Base-by-base conservation (phyloP, 2,797 vertebrate genomes). In the Epinephelus malabaricus region DNA sequence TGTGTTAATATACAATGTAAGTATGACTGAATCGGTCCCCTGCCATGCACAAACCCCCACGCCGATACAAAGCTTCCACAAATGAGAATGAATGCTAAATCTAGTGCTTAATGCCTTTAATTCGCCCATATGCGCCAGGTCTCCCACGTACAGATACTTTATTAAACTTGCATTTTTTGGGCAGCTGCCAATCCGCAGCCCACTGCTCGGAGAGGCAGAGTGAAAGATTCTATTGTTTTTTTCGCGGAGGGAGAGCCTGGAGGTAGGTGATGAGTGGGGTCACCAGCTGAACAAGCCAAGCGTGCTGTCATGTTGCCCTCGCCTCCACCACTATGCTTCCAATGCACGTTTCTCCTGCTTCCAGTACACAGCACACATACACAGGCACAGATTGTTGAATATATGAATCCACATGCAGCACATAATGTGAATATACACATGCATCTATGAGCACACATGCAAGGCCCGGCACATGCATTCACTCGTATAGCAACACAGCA, bases 221-320 rank as follows among this genome's bases (percentile, higher is more conserved):
- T 79, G 73, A 93, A 86, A 86, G 54, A 82, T 84, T 69, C 75
- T 81, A 86, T 94, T 94, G 86, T 90, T 88, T 88, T 88, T 43
- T 84, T 76, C 18, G 67, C 86, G 66, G 45, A 91, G 85, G 75
- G 65, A 88, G 76, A 78, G 83, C 82, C 88, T 78, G 85, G 85
- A 92, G 88, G 83, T 73, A 77, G 80, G 85, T 89, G 89, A 88
- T 86, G 91, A 84, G 86, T 62, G 56, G 84, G 90, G 88, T 91
- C 91, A 91, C 82, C 70, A 66, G 79, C 80, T 80, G 86, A 94
- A 88, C 89, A 90, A 92, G 91, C 88, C 84, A 61, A 88, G 86
- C 79, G 64, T 85, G 77, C 79, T 82, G 85, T 84, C 76, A 59
- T 85, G 62, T 73, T 78, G 83, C 81, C 88, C 81, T 89, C 79